These are phyloP conservation scores for Gymnocephalus cernua DNA, from an alignment of 2,113 vertebrate species.

Conservation along the genomic window DNA sequence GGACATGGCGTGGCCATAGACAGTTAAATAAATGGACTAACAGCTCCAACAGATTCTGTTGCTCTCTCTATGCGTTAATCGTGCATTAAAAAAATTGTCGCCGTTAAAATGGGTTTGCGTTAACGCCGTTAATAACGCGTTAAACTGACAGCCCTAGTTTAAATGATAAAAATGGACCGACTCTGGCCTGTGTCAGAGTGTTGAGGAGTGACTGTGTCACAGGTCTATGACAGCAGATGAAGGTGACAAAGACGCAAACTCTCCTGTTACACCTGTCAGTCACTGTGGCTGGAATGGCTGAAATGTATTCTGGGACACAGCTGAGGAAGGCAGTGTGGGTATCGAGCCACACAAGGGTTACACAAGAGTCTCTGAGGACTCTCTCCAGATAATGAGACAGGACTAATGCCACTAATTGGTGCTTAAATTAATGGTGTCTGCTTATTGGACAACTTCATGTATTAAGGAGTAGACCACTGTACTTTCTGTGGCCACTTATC, in stretches of 20 bases:
- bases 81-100: no score
- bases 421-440: slow-evolving; percentile 47
- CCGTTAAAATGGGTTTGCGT: no score
- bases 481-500: neutral
- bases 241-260: slow-evolving; percentile 50
- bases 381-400: slow-evolving; percentile 34
- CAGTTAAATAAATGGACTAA: no score
- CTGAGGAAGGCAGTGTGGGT: slow-evolving; percentile 11
- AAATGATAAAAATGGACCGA: slow-evolving; percentile 36
- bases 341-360: neutral
- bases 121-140: no score
- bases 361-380: slow-evolving; percentile 12
- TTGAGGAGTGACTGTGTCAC: slow-evolving; percentile 28
- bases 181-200: slow-evolving; percentile 14
- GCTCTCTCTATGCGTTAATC: no score
- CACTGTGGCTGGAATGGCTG: slow-evolving; percentile 11
- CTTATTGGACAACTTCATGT: slow-evolving; percentile 19
- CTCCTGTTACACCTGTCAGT: slow-evolving; percentile 40
- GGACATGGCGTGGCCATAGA: no score
- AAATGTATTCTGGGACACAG: slow-evolving; percentile 34
- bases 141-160: no score
- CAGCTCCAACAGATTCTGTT: no score
- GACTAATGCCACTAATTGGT: slow-evolving; percentile 36
- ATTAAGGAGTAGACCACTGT: slow-evolving; percentile 10
- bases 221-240: slow-evolving; percentile 35